A percentile compares a stretch with the other conserved stretches of the same genome.
Evolutionary conservation across 2,888 invertebrate genomes (phyloP).

Genomic region (Agriotes lineatus): DNA sequence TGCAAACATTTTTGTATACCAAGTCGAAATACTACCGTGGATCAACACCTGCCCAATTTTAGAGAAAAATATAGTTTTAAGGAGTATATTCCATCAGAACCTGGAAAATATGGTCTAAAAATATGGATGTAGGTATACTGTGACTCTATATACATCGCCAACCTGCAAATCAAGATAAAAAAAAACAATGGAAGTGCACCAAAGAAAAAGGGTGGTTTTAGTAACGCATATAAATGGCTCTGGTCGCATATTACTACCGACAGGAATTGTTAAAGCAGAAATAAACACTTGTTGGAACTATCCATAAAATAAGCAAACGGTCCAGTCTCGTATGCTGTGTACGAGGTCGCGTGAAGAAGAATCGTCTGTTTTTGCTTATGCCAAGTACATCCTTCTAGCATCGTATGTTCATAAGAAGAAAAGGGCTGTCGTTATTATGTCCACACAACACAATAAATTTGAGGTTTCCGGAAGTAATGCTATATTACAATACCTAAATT

Average conservation of each 20-base stretch:
- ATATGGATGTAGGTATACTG: not conserved
- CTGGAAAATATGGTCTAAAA: not conserved
- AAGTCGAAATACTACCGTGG: no score
- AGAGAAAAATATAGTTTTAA: not conserved
- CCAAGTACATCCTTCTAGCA: constrained; percentile 15
- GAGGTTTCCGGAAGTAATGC: constrained; percentile 10
- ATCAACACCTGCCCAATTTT: not conserved
- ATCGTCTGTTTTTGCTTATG: constrained; percentile 10
- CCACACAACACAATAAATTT: not conserved
- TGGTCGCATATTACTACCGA: constrained; percentile 2
- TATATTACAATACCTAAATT: constrained; percentile 1
- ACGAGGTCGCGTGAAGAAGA: constrained; percentile 1
- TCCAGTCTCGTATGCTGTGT: no score
- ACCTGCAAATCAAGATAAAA: not conserved
- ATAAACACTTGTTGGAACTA: not conserved
- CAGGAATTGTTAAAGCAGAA: not conserved
- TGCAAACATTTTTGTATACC: not conserved
- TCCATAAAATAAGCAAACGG: no score
- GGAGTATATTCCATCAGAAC: no score
- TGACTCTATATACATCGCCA: no score
- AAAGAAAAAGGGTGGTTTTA: constrained; percentile 2
- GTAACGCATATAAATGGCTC: not conserved
- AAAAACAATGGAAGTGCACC: not conserved
- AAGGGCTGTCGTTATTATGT: constrained; percentile 23
- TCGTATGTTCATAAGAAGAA: constrained; percentile 25